These are phyloP conservation scores for Oopsacas minuta DNA, from an alignment of 37 sponge, comb jelly and placozoan species.

Conservation along the genomic window DNA sequence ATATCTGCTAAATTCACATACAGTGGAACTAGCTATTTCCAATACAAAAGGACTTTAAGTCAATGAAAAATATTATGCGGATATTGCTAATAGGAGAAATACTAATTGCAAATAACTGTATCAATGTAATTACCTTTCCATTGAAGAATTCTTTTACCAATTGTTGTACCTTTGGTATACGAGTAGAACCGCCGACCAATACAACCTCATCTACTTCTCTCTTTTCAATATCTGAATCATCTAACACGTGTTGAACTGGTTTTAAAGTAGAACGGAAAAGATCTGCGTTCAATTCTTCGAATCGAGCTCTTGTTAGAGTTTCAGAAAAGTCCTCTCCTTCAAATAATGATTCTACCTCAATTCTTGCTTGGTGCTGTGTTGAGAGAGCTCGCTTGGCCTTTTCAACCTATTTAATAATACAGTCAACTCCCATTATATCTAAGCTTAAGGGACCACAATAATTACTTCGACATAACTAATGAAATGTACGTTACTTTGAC, in stretches of 20 bases:
- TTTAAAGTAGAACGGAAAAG: constrained; percentile 88
- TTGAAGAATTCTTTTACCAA: constrained; percentile 92
- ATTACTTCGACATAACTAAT: too few relatives aligned
- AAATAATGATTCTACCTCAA: constrained; percentile 90
- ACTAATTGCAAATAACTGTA: too few relatives aligned
- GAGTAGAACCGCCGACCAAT: constrained; percentile 93
- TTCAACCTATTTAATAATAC: too few relatives aligned
- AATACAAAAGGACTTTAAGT: too few relatives aligned
- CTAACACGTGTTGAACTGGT: constrained; percentile 83
- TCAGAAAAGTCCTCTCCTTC: constrained; percentile 99
- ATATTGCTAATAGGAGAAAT: too few relatives aligned
- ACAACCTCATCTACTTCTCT: constrained; percentile 90
- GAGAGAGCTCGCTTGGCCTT: constrained; percentile 95
- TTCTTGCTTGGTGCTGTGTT: constrained; percentile 77
- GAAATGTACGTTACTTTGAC: too few relatives aligned
- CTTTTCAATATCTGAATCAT: constrained; percentile 76
- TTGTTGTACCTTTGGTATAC: constrained; percentile 96
- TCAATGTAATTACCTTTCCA: constrained; percentile 38
- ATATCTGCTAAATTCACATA: too few relatives aligned
- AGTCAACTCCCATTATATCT: too few relatives aligned
- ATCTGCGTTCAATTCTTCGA: constrained; percentile 97
- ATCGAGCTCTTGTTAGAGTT: constrained; percentile 92
- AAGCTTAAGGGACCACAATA: too few relatives aligned
- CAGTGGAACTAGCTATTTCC: too few relatives aligned
- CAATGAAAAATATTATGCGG: too few relatives aligned